Evolutionary conservation across 2,888 invertebrate species (phyloP).

Genomic region (Spicauda simplicius): DNA sequence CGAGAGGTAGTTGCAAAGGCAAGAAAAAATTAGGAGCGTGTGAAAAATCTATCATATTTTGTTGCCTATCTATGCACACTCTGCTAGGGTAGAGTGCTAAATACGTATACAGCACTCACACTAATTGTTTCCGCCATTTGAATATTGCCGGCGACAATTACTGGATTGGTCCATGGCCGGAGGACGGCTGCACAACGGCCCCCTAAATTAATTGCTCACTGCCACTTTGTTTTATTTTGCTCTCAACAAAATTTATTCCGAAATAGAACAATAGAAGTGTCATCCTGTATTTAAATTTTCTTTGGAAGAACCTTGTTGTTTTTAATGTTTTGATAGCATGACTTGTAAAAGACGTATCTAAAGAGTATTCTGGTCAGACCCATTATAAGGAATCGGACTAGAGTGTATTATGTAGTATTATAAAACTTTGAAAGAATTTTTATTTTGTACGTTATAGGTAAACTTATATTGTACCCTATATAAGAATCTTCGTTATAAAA

Average conservation of each 20-base stretch:
- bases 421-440: no score
- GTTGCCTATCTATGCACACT: conserved; percentile 38
- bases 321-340: not conserved
- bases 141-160: conserved; percentile 83
- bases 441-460: no score
- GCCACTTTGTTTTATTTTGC: conserved; percentile 75
- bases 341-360: not conserved
- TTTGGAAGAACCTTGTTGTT: conserved; percentile 1
- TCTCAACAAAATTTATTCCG: conserved; percentile 55
- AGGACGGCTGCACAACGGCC: conserved; percentile 58
- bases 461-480: no score
- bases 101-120: conserved; percentile 74
- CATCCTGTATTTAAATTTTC: conserved; percentile 21
- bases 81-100: conserved; percentile 51
- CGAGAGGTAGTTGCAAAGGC: not conserved
- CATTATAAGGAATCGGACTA: no score
- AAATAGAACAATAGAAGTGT: conserved; percentile 38
- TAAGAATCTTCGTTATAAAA: no score
- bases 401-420: no score
- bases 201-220: conserved; percentile 80
- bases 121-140: conserved; percentile 85
- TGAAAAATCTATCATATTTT: conserved; percentile 33
- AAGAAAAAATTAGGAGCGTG: conserved; percentile 14
- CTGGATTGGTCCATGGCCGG: conserved; percentile 76
- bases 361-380: no score